Evolutionary conservation across 2,113 vertebrate genomes (phyloP).

Genomic region (Paratilapia polleni): DNA sequence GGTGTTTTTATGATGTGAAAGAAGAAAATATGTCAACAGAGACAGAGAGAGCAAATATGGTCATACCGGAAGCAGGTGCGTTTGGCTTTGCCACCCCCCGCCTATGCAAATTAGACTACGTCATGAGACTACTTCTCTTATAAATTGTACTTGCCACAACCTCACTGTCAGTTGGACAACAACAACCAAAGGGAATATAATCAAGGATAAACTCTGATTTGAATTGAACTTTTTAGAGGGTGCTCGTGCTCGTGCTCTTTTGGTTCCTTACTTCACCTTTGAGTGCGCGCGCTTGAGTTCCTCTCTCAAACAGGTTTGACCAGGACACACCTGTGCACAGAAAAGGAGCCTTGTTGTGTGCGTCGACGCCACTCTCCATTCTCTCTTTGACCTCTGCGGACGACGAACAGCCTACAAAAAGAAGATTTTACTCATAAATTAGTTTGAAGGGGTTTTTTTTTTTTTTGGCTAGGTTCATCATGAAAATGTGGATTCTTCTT

Average conservation of each 20-base stretch:
- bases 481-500: conserved; percentile 68
- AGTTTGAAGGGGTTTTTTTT: not conserved
- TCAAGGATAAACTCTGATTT: accelerated
- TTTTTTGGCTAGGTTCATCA: not conserved
- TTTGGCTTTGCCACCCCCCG: not conserved
- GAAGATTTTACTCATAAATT: not conserved
- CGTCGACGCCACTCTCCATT: not conserved
- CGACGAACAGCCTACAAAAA: conserved; percentile 11
- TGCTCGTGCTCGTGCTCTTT: conserved; percentile 8
- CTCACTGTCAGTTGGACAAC: not conserved
- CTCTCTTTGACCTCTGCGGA: conserved; percentile 26
- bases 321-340: conserved; percentile 67
- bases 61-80: conserved; percentile 50
- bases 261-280: not conserved
- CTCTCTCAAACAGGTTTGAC: conserved; percentile 72
- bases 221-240: not conserved
- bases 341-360: not conserved
- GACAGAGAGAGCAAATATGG: conserved; percentile 66
- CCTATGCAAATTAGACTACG: conserved; percentile 53
- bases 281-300: conserved; percentile 13
- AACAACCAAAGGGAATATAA: not conserved
- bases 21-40: conserved; percentile 8
- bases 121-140: conserved; percentile 26
- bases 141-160: conserved; percentile 36
- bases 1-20: not conserved